phyloP scores from a whole-genome alignment of 2,113 vertebrate species.

The Suncus etruscus region DNA sequence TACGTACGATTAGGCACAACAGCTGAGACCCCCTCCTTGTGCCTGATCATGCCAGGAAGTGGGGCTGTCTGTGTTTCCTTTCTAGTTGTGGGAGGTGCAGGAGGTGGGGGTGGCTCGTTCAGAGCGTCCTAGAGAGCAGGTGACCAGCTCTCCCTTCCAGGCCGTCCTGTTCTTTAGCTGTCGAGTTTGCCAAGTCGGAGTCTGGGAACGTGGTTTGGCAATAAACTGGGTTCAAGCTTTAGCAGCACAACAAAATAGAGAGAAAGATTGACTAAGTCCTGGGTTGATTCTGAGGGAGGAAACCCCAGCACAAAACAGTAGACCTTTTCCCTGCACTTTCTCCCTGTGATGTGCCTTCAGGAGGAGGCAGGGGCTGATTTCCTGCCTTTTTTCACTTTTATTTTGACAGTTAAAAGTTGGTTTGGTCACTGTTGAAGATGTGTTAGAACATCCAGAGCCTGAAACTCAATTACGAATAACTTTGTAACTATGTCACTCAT shows the following conservation, averaged over 20 bases:
- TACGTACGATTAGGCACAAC: background rate
- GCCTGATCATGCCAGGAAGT: background rate
- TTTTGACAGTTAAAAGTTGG: too few relatives aligned
- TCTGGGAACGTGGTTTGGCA: too few relatives aligned
- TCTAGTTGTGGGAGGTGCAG: background rate
- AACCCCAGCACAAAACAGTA: background rate
- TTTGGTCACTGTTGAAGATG: too few relatives aligned
- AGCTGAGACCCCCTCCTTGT: background rate
- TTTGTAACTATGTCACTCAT: too few relatives aligned
- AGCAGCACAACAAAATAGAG: background rate
- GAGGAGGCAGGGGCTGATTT: too few relatives aligned
- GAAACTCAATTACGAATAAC: too few relatives aligned
- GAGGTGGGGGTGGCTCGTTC: background rate
- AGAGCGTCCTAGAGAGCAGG: background rate
- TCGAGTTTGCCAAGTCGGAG: background rate
- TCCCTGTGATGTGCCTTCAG: too few relatives aligned
- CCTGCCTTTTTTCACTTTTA: too few relatives aligned
- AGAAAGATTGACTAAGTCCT: slow-evolving; percentile 24
- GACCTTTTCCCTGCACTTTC: background rate
- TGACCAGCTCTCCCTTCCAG: background rate
- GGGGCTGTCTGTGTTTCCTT: background rate
- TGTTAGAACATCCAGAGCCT: too few relatives aligned
- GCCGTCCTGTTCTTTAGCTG: background rate
- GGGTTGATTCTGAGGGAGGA: slow-evolving; percentile 19
- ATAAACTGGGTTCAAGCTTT: too few relatives aligned